Evolutionary conservation across 2,888 invertebrate species (phyloP).

Genomic region (Pseudococcus jackbeardsleyi): DNA sequence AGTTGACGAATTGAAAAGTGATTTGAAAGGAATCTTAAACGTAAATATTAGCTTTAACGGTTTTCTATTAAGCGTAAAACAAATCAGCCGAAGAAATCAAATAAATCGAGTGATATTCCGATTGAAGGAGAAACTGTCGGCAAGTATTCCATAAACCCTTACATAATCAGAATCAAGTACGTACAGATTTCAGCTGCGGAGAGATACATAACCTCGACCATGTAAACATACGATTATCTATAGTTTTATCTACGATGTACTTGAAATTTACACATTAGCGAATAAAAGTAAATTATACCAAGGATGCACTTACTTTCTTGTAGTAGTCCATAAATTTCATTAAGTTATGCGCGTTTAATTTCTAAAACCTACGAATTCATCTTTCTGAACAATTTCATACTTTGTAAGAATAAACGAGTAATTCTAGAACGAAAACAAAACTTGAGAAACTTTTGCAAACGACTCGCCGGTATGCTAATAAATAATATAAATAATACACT

Average conservation of each 20-base stretch:
- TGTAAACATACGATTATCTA: conserved; percentile 45
- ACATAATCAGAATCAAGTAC: conserved; percentile 20
- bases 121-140: not conserved
- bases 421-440: conserved; percentile 45
- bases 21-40: not conserved
- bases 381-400: conserved; percentile 37
- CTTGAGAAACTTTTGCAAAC: conserved; percentile 29
- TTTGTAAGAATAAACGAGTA: conserved; percentile 55
- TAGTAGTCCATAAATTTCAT: conserved; percentile 59
- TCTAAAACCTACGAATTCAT: conserved; percentile 47
- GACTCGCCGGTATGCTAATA: conserved; percentile 45
- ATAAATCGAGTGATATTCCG: not conserved
- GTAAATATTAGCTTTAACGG: not conserved
- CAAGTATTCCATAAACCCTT: conserved; percentile 18
- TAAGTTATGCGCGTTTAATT: conserved; percentile 50
- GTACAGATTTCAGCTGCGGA: not conserved
- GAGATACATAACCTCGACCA: conserved; percentile 47
- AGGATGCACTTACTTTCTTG: conserved; percentile 54
- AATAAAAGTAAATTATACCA: not conserved
- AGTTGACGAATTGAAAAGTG: conserved; percentile 4
- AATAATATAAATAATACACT: conserved; percentile 52
- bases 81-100: not conserved
- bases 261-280: conserved; percentile 5
- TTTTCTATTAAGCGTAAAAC: not conserved
- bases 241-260: not conserved